phyloP scores from a whole-genome alignment of 2,113 vertebrate species.

The Hymenochirus boettgeri region DNA sequence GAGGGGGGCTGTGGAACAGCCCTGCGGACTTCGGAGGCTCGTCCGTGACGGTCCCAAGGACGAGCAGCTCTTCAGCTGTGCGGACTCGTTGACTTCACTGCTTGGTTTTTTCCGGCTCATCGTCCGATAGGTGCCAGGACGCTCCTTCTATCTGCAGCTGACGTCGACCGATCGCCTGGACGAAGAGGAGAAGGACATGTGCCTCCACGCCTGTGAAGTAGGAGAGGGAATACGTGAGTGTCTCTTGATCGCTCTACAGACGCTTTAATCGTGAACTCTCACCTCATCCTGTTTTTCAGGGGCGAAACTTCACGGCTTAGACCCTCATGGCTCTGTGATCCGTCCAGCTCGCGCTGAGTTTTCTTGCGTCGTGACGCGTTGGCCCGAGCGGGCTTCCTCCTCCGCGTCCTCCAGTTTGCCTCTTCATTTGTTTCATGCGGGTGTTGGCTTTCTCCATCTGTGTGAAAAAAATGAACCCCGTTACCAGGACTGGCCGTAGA shows the following conservation, averaged over 20 bases:
- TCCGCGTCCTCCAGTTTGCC: constrained; percentile 96
- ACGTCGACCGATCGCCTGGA: constrained; percentile 81
- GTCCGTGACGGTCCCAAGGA: too few relatives aligned
- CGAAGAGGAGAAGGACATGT: constrained; percentile 70
- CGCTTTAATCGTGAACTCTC: background rate
- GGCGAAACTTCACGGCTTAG: constrained; percentile 90
- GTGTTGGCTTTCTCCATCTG: constrained; percentile 94
- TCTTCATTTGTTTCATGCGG: constrained; percentile 93
- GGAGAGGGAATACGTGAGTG: background rate
- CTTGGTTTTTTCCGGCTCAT: constrained; percentile 87
- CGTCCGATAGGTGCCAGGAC: constrained; percentile 85
- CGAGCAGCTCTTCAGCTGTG: constrained; percentile 55
- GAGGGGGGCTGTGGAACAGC: constrained; percentile 1
- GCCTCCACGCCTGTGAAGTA: constrained; percentile 76
- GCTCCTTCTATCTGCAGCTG: constrained; percentile 90
- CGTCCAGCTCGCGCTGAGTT: constrained; percentile 90
- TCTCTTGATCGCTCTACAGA: background rate
- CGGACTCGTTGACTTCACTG: constrained; percentile 83
- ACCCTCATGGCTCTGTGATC: constrained; percentile 86
- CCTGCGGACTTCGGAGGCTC: too few relatives aligned
- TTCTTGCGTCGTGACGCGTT: constrained; percentile 92
- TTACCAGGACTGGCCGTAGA: too few relatives aligned
- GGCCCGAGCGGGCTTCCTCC: constrained; percentile 86
- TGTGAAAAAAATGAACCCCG: background rate
- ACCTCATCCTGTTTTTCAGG: constrained; percentile 93